These are phyloP conservation scores for Hippocampus comes DNA, from an alignment of 2,113 vertebrate genomes.

Conservation along the genomic window DNA sequence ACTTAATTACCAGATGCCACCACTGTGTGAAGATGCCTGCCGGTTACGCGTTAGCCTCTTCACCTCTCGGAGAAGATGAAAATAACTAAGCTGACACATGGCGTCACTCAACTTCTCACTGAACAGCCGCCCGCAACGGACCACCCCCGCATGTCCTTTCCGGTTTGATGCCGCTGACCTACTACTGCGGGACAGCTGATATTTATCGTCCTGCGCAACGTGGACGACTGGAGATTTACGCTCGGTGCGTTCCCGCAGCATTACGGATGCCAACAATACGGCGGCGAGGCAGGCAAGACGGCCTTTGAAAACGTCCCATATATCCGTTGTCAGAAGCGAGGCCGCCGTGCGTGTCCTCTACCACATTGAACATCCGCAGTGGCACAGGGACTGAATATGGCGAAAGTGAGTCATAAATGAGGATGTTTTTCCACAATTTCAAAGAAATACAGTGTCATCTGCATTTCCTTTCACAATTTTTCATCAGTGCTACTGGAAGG, in stretches of 20 bases:
- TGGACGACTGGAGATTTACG: slow-evolving; percentile 45
- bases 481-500: too few species aligned
- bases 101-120: slow-evolving; percentile 33
- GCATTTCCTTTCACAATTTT: too few species aligned
- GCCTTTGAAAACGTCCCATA: neutral
- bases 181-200: slow-evolving; percentile 23
- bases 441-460: neutral
- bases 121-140: slow-evolving; percentile 18
- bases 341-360: neutral
- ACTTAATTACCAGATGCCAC: slow-evolving; percentile 27
- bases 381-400: too few species aligned
- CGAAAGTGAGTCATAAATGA: neutral
- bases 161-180: slow-evolving; percentile 13
- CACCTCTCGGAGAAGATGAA: slow-evolving; percentile 19
- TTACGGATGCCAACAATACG: slow-evolving; percentile 41
- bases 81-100: slow-evolving; percentile 39
- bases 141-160: slow-evolving; percentile 10
- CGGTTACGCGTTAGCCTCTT: slow-evolving; percentile 29
- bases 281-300: slow-evolving; percentile 10
- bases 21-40: slow-evolving; percentile 24
- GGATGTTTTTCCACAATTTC: neutral
- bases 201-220: slow-evolving; percentile 50
- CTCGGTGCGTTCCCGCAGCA: slow-evolving; percentile 43
- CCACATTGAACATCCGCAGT: neutral
- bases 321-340: neutral